A percentile compares a stretch with the other conserved stretches of the same genome.
Conservation (phyloP, 2,888 invertebrate genomes). For the Epinotia bilunana region DNA sequence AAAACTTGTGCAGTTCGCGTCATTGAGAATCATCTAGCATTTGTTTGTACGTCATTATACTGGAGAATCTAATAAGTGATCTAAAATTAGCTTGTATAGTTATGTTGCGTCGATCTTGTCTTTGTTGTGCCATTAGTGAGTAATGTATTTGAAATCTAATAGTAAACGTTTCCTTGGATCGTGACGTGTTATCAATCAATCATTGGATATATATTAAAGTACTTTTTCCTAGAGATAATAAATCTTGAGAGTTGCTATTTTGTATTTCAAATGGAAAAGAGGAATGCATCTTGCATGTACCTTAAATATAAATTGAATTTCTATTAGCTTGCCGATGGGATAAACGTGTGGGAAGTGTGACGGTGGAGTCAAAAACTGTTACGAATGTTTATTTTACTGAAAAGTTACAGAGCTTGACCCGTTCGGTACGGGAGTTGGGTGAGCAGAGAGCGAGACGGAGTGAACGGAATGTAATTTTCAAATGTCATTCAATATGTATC, state of each 20-base stretch:
- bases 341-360: too few species aligned
- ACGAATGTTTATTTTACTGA: too few species aligned
- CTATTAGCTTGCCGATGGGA: too few species aligned
- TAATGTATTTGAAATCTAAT: constrained; percentile 1
- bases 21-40: constrained; percentile 28
- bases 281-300: too few species aligned
- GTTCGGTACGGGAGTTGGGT: too few species aligned
- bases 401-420: too few species aligned
- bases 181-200: neutral
- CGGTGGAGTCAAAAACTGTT: too few species aligned
- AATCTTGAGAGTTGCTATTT: too few species aligned
- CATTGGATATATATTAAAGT: neutral
- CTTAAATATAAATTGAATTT: too few species aligned
- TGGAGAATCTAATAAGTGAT: constrained; percentile 9
- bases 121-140: neutral
- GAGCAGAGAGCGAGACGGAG: too few species aligned
- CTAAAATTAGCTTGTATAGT: constrained; percentile 9
- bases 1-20: constrained; percentile 31
- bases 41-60: constrained; percentile 12
- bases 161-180: neutral
- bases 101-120: neutral
- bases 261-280: neutral
- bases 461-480: too few species aligned
- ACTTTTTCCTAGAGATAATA: neutral
- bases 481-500: too few species aligned